Evolutionary conservation across 1,140 invertebrate genomes (phyloP), one percentile per base, ranked within the genome.

Genomic region (Trachymyrmex cornetzi): DNA sequence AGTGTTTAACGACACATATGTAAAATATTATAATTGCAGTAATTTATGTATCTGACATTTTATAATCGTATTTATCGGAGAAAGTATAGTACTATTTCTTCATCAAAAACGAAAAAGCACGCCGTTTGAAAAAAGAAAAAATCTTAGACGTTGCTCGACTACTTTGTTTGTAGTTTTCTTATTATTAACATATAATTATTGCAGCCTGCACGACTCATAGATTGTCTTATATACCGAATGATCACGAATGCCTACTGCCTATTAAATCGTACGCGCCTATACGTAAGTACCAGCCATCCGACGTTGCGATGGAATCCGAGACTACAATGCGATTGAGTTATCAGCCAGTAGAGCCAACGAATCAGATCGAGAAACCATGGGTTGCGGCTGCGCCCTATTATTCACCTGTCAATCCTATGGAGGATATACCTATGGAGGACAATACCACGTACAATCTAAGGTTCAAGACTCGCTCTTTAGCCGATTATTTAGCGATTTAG

Each of bases 291-390:
- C 93, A 95, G 84, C 93, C 94, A 53, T 93, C 96, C 0, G 94
- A 95, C 63, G 93, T 95, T 6, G 96, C 96, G 2, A 95, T 97
- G 94, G 96, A 97, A 85, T 92, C 93, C 89, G 93, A 95, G 86
- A 95, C 93, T 1, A 93, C 88, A 5, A 93, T 95, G 92, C 91
- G 88, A 50, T 75, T 94, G 34, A 95, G 94, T 86, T 95, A 95
- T 84, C 94, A 94, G 30, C 94, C 93, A 0, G 90, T 94, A 2
- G 90, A 91, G 27, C 24, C 67, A 2, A 27, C 79, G 4, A 66
- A 87, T 27, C 88, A 84, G 48, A 50, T 89, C 7, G 87, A 92
- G 14, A 94, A 92, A 77, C 86, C 92, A 16, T 94, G 92, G 92
- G 80, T 80, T 7, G 74, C 67, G 7, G 90, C 81, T 19, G 3